Conservation (phyloP, 2,113 vertebrate species). For the Hyaena hyaena region DNA sequence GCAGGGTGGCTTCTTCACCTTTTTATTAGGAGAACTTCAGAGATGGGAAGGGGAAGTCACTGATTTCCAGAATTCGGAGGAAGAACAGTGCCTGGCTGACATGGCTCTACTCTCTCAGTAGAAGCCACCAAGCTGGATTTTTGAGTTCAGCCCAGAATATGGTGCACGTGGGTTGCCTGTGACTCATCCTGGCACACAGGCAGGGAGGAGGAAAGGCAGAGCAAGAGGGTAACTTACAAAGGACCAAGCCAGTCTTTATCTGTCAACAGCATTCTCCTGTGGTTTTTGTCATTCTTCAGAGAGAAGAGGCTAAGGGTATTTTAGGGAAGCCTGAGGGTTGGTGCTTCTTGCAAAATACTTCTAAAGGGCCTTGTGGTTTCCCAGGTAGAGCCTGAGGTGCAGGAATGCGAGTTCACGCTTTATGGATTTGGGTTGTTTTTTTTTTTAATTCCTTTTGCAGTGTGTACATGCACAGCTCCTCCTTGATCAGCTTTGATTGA, state of each 20-base stretch:
- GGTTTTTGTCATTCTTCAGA: neutral
- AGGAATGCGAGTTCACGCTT: neutral
- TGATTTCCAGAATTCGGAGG: neutral
- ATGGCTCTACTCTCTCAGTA: neutral
- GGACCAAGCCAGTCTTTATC: neutral
- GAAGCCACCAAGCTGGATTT: conserved; percentile 26
- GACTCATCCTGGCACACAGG: neutral
- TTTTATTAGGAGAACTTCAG: neutral
- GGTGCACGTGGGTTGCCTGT: neutral
- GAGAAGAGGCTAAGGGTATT: neutral
- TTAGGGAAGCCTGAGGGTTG: neutral
- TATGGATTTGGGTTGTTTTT: neutral
- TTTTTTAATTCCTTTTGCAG: neutral
- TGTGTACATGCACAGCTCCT: neutral
- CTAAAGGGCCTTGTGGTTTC: neutral
- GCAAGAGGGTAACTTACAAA: neutral
- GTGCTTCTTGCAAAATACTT: neutral
- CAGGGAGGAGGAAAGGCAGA: conserved; percentile 8
- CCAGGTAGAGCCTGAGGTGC: neutral
- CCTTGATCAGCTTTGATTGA: conserved; percentile 57
- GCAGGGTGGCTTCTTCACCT: neutral
- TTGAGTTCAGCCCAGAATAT: conserved; percentile 19
- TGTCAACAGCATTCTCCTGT: neutral
- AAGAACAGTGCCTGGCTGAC: neutral
- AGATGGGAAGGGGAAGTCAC: neutral